A percentile compares a stretch with the other conserved stretches of the same genome.
Evolutionary conservation across 2,888 invertebrate species (phyloP).

Genomic region (Unio delphinus): DNA sequence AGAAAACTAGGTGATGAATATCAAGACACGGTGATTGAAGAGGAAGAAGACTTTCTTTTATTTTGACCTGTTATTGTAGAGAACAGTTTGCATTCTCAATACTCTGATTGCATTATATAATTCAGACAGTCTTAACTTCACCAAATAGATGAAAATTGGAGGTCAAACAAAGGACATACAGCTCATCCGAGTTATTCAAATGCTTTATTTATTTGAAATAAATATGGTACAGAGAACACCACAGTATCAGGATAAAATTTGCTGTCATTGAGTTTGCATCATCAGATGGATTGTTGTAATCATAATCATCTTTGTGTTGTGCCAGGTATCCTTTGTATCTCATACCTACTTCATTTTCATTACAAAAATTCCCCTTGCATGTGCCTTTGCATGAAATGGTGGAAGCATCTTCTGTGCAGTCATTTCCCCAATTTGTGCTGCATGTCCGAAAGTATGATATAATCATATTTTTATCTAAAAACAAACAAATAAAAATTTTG

Average conservation of each 20-base stretch:
- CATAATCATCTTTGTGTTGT: conserved; percentile 6
- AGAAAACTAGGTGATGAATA: conserved; percentile 60
- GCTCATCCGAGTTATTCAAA: too few relatives aligned
- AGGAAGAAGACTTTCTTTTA: conserved; percentile 46
- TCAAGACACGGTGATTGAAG: conserved; percentile 48
- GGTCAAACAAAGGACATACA: too few relatives aligned
- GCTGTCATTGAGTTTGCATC: too few relatives aligned
- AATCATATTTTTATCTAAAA: conserved; percentile 15
- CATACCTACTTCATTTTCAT: conserved; percentile 12
- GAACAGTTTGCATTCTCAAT: too few relatives aligned
- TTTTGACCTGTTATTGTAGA: too few relatives aligned
- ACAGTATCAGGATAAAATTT: too few relatives aligned
- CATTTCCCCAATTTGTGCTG: conserved; percentile 22
- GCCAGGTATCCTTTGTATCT: conserved; percentile 11
- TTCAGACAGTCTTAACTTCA: too few relatives aligned
- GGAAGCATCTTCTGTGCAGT: conserved; percentile 16
- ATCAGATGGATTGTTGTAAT: background rate
- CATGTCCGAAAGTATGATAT: conserved; percentile 33
- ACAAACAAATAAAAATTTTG: background rate
- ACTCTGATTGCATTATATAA: too few relatives aligned
- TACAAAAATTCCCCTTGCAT: conserved; percentile 28
- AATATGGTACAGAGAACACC: too few relatives aligned
- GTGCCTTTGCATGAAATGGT: conserved; percentile 22
- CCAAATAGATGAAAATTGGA: too few relatives aligned
- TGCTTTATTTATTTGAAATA: too few relatives aligned